Evolutionary conservation across 1,140 invertebrate genomes (phyloP).

Genomic region (Pantala flavescens): DNA sequence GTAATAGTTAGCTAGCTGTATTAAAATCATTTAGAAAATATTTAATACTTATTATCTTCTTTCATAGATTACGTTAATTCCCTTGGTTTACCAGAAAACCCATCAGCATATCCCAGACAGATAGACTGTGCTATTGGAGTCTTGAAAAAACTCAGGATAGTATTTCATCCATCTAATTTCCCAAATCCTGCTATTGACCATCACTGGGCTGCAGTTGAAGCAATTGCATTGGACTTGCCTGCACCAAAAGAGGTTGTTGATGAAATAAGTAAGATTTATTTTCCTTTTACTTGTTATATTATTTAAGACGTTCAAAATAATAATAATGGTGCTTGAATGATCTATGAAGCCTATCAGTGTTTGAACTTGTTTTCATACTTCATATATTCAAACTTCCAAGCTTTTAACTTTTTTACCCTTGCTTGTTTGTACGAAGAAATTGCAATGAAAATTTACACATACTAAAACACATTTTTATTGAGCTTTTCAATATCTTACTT

Average conservation of each 20-base stretch:
- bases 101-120: conserved; percentile 23
- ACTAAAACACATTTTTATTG: no score
- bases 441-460: no score
- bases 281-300: neutral
- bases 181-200: conserved; percentile 39
- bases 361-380: no score
- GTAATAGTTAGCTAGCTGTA: no score
- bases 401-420: no score
- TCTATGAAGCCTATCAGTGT: no score
- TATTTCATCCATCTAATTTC: conserved; percentile 37
- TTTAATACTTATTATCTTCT: conserved; percentile 6
- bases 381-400: no score
- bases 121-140: conserved; percentile 38
- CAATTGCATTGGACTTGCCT: conserved; percentile 37
- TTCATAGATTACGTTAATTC: conserved; percentile 38
- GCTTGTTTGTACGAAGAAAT: no score
- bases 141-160: conserved; percentile 39
- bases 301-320: no score
- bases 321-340: no score
- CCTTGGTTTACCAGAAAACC: conserved; percentile 19
- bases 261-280: conserved; percentile 32
- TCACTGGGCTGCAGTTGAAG: conserved; percentile 41
- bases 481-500: no score
- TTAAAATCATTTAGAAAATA: no score
- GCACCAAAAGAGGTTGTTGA: conserved; percentile 37